Percentiles rank a stretch among this genome's conserved stretches.
These are phyloP conservation scores for Genyomyrus donnyi DNA, from an alignment of 2,113 vertebrate genomes.

Conservation along the genomic window DNA sequence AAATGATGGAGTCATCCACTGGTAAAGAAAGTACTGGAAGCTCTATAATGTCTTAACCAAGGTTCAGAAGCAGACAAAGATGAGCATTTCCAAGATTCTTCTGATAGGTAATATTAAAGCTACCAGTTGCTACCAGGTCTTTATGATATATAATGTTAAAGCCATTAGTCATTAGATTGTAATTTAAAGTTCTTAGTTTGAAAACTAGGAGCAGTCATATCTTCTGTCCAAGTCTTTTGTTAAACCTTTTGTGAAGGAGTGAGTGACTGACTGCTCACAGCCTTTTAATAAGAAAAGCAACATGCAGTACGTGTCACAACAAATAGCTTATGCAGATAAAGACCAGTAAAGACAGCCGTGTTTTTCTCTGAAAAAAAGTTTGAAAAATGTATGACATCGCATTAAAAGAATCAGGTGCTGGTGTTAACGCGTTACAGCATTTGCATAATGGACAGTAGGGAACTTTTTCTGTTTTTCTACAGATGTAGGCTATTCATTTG, in stretches of 20 bases:
- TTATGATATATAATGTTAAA: background rate
- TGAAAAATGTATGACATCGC: background rate
- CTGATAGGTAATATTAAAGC: background rate
- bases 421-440: background rate
- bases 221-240: background rate
- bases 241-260: background rate
- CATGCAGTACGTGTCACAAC: background rate
- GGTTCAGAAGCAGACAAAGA: background rate
- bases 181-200: background rate
- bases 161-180: background rate
- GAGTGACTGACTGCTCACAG: background rate
- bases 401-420: background rate
- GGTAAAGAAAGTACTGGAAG: no score
- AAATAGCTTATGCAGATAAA: background rate
- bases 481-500: background rate
- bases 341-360: background rate
- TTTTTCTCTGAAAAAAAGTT: background rate
- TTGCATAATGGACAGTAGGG: background rate
- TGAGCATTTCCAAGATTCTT: background rate
- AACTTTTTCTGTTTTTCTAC: background rate
- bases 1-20: background rate
- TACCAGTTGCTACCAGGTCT: background rate
- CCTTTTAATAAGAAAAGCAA: background rate
- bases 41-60: background rate
- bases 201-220: background rate